These are phyloP conservation scores for Polyodon spathula DNA, from an alignment of 2,113 vertebrate species.

Conservation along the genomic window DNA sequence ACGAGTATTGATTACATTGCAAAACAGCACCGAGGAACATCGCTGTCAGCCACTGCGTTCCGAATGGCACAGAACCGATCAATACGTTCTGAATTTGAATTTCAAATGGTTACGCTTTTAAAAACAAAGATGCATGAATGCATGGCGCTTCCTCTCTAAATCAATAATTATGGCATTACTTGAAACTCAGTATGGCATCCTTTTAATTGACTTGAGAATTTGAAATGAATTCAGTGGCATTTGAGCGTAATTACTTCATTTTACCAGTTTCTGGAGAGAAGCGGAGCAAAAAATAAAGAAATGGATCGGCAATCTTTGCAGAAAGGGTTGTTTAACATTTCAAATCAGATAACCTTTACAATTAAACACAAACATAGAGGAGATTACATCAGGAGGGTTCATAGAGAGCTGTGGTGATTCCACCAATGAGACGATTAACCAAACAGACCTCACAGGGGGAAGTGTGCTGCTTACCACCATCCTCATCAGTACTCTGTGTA, in stretches of 20 bases:
- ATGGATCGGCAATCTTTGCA: conserved; percentile 6
- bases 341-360: background rate
- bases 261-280: background rate
- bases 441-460: too few relatives aligned
- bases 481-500: too few relatives aligned
- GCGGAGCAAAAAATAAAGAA: background rate
- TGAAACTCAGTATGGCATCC: conserved; percentile 40
- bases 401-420: too few relatives aligned
- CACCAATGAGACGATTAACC: too few relatives aligned
- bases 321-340: background rate
- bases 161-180: conserved; percentile 50
- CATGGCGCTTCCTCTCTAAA: conserved; percentile 40
- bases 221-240: conserved; percentile 44
- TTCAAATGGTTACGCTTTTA: conserved; percentile 38
- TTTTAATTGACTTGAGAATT: conserved; percentile 46
- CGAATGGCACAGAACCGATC: conserved; percentile 38
- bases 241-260: conserved; percentile 18
- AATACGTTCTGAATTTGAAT: conserved; percentile 60
- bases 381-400: too few relatives aligned
- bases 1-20: conserved; percentile 42
- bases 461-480: too few relatives aligned
- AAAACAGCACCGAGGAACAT: conserved; percentile 23
- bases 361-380: too few relatives aligned
- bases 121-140: conserved; percentile 45
- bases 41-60: conserved; percentile 31